A percentile compares a stretch with the other conserved stretches of the same genome.
phyloP scores from a whole-genome alignment of 2,113 vertebrate species.

The Lates calcarifer region DNA sequence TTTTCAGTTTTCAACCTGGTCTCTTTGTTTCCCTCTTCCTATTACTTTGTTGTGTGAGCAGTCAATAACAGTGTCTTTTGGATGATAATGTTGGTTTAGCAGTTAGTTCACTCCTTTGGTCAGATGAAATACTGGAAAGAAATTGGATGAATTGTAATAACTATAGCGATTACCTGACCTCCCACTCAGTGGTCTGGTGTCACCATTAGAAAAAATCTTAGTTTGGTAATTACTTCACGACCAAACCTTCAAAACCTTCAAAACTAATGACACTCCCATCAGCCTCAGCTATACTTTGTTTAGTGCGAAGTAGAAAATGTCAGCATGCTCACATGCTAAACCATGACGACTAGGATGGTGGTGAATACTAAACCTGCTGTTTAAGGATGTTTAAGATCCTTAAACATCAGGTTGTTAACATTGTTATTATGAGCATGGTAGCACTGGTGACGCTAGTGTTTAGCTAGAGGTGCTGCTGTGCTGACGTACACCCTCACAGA shows the following conservation, averaged over 20 bases:
- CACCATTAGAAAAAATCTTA: neutral
- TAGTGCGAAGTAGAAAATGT: neutral
- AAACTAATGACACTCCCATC: too few relatives aligned
- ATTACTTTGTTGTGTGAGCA: neutral
- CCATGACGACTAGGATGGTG: neutral
- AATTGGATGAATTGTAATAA: neutral
- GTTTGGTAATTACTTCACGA: neutral
- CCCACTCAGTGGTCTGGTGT: neutral
- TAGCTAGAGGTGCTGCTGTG: too few relatives aligned
- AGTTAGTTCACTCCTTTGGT: neutral
- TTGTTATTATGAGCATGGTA: too few relatives aligned
- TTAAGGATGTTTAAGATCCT: too few relatives aligned
- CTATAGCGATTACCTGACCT: neutral
- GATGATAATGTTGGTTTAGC: neutral
- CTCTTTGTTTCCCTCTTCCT: neutral
- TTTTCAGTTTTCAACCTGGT: neutral
- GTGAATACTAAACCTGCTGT: too few relatives aligned
- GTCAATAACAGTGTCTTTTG: neutral
- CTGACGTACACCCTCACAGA: too few relatives aligned
- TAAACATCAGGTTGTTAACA: too few relatives aligned
- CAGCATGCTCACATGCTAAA: neutral
- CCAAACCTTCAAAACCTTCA: too few relatives aligned
- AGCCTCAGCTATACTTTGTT: neutral
- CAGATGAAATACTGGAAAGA: neutral
- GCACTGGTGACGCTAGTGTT: too few relatives aligned